Base-by-base conservation (phyloP, 2,113 vertebrate species). In the Cricetomys ansorgei region DNA sequence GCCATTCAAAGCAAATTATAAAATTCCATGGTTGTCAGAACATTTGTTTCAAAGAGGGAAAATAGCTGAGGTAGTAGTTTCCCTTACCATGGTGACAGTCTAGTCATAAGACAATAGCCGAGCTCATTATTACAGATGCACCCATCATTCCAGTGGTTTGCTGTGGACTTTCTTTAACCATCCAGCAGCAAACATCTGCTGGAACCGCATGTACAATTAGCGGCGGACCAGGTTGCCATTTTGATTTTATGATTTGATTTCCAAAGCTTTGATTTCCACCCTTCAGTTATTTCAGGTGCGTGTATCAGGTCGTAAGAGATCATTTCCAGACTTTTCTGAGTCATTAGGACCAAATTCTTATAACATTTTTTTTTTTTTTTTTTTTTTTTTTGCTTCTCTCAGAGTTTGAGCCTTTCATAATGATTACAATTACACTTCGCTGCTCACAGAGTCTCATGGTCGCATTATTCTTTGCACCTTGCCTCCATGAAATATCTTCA, bases 401-500 rank as follows among this genome's bases (percentile, higher is more conserved):
- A 40, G 70, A 73, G 87, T 55, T 83, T 88, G 12, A 92, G 16
- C 53, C 76, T 73, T 88, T 72, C 27, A 62, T 48, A 67, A 50
- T 67, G 62, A 37, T 37, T 17, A 65, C 17, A 57, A 69, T 92
- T 67, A 48, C 10, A 88, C 34, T 67, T n/a, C 50, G 17, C 15
- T 29, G 48, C 88, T 94, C 96, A 81, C 77, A 89, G 55, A 93
- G 31, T 40, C 53, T 27, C 43, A 31, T n/a, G 34, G 29, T 55
- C 4, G 27, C 59, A 43, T 1, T 53, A n/a, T 13, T 43, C 17
- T 53, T 23, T 15, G 23, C 21, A n/a, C 21, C 31, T 15, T 19
- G 57, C 19, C 37, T 73, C 64, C 72, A 95, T 69, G 65, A 90
- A 1, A 59, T 79, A 94, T 76, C 89, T 97, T 97, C 92, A 98